phyloP scores from a whole-genome alignment of 64 coral and sea anemone species.

The Porites lutea region DNA sequence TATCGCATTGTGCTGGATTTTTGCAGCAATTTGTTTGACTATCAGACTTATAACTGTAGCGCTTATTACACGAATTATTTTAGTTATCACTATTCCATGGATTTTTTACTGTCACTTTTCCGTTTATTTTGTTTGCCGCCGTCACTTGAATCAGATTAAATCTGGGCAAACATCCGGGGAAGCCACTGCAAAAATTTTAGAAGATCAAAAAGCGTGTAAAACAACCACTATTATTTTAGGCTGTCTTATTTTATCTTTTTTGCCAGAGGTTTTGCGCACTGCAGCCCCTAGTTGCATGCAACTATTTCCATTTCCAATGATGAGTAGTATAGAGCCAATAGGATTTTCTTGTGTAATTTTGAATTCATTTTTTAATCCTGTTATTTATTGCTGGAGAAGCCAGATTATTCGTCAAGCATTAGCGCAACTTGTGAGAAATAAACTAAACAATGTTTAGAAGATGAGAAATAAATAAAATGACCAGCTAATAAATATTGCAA shows the following conservation, averaged over 20 bases:
- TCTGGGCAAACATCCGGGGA: not conserved
- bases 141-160: not conserved
- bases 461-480: too few species aligned
- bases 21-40: not conserved
- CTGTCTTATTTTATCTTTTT: not conserved
- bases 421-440: not conserved
- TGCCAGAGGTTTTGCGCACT: not conserved
- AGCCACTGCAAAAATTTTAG: not conserved
- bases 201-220: not conserved
- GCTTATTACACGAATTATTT: not conserved
- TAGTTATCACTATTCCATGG: too few species aligned
- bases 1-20: not conserved
- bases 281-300: not conserved
- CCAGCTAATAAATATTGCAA: too few species aligned
- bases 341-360: not conserved
- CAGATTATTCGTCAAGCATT: not conserved
- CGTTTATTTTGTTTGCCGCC: slow-evolving; percentile 13
- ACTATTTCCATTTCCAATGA: not conserved
- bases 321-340: not conserved
- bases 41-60: not conserved
- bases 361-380: not conserved
- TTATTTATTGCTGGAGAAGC: not conserved
- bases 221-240: not conserved
- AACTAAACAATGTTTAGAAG: not conserved
- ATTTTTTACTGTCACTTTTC: not conserved